phyloP scores from a whole-genome alignment of 2,888 invertebrate genomes.

The Junonia oenone region DNA sequence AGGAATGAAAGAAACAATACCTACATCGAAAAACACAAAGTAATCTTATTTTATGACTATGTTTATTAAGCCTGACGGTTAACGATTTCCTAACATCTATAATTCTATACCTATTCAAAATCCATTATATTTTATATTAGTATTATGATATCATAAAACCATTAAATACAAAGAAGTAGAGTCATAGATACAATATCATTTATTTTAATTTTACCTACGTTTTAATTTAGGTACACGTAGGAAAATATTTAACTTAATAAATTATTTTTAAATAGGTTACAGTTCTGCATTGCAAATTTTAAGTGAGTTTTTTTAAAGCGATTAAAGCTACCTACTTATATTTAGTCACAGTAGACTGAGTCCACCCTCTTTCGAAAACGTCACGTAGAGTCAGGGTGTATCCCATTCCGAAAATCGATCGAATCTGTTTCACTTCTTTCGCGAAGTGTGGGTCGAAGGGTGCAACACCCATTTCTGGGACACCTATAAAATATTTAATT shows the following conservation, averaged over 20 bases:
- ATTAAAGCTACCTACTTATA: slow-evolving; percentile 74
- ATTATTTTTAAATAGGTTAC: too few relatives aligned
- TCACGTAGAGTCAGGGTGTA: slow-evolving; percentile 86
- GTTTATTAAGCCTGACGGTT: background rate
- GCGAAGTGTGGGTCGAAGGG: slow-evolving; percentile 90
- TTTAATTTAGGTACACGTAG: too few relatives aligned
- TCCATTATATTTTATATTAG: too few relatives aligned
- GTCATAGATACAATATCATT: too few relatives aligned
- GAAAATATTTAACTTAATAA: too few relatives aligned
- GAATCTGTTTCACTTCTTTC: slow-evolving; percentile 81
- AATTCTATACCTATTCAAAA: too few relatives aligned
- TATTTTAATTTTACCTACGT: too few relatives aligned
- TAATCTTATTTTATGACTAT: background rate
- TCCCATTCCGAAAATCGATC: slow-evolving; percentile 82
- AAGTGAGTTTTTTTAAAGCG: background rate
- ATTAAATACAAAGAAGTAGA: too few relatives aligned
- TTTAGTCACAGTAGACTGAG: slow-evolving; percentile 86
- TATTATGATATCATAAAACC: too few relatives aligned
- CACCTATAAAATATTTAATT: slow-evolving; percentile 69
- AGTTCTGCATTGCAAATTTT: background rate
- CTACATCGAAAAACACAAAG: background rate
- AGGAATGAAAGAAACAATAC: background rate
- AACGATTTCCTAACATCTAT: too few relatives aligned
- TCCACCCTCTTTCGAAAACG: slow-evolving; percentile 88
- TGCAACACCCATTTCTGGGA: slow-evolving; percentile 84